Evolutionary conservation across 1,140 invertebrate genomes (phyloP), one percentile per base, ranked within the genome.

Genomic region (Drosophila sucinea): DNA sequence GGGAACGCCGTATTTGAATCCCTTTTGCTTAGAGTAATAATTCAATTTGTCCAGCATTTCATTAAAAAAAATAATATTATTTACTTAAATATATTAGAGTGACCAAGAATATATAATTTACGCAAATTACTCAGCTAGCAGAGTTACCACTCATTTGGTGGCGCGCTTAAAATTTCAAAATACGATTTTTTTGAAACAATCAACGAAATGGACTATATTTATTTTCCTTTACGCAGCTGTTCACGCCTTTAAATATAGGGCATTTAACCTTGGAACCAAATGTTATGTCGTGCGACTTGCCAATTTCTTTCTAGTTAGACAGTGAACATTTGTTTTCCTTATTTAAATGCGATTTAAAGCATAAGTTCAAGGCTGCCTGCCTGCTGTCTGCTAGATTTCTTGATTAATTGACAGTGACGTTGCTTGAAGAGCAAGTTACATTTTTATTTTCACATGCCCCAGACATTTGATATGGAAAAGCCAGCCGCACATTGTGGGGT

Each of bases 1-100:
- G 5, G 96, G 96, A 29, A 95, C 65, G 17, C 95, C 95, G 78
- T 91, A 92, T 67, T 81, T 91, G 40, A 92, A 60, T 17, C 82
- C 90, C 60, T 91, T 92, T 38, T 62, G 70, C 60, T 74, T 84
- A 5, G 72, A 63, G 33, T 81, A 78, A 29, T 79, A 51, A 61
- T 89, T 90, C 30, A 90, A 56, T 60, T 81, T 91, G n/a, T 90
- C 55, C 40, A 81, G 81, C 85, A 90, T 90, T 67, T 51, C 73
- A 62, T 66, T 3, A 57, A 38, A 72, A 40, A 56, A 66, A 67
- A 64, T 74, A 75, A 80, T 74, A 79, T 74, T 73, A 81, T 78
- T 70, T 58, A 23, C 32, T 35, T 41, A 41, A 40, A 72, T 64
- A 54, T 63, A 17, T 38, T 11, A 38, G 29, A 33, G n/a, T n/a